A percentile compares a stretch with the other conserved stretches of the same genome.
Conservation (phyloP, 2,113 vertebrate genomes). For the Nerophis ophidion region DNA sequence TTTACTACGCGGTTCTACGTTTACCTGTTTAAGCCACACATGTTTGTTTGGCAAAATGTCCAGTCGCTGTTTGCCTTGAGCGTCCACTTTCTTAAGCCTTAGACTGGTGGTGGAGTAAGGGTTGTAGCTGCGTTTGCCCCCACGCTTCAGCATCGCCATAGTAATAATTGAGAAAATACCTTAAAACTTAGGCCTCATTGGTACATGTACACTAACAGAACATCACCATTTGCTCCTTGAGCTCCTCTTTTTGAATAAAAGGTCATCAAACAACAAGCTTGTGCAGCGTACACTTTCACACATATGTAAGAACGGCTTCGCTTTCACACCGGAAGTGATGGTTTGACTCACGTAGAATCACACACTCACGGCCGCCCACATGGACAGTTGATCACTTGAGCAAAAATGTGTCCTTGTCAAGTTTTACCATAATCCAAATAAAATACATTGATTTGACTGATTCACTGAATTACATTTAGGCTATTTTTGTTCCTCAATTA, state of each 20-base stretch:
- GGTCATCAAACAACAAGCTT: constrained; percentile 33
- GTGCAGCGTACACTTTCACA: constrained; percentile 2
- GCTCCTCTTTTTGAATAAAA: constrained; percentile 17
- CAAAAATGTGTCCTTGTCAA: too few relatives aligned
- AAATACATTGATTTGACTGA: too few relatives aligned
- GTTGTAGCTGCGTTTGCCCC: constrained; percentile 73
- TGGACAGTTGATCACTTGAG: too few relatives aligned
- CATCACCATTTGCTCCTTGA: neutral
- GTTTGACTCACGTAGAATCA: too few relatives aligned
- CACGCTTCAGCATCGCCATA: constrained; percentile 67
- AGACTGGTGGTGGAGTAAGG: constrained; percentile 64
- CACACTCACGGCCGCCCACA: too few relatives aligned
- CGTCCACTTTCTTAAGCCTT: constrained; percentile 56
- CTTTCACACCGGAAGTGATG: constrained; percentile 48
- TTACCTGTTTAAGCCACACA: constrained; percentile 75
- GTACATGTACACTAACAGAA: neutral
- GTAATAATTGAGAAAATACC: neutral
- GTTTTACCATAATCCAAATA: too few relatives aligned
- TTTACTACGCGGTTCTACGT: constrained; percentile 5
- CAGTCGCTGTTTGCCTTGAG: constrained; percentile 51
- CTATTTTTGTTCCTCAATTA: too few relatives aligned
- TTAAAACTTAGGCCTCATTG: constrained; percentile 19
- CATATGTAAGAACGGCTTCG: neutral
- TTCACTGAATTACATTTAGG: too few relatives aligned
- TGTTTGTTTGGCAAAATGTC: constrained; percentile 69